Evolutionary conservation across 1,140 invertebrate species (phyloP).

Genomic region (Apocrypta bakeri): DNA sequence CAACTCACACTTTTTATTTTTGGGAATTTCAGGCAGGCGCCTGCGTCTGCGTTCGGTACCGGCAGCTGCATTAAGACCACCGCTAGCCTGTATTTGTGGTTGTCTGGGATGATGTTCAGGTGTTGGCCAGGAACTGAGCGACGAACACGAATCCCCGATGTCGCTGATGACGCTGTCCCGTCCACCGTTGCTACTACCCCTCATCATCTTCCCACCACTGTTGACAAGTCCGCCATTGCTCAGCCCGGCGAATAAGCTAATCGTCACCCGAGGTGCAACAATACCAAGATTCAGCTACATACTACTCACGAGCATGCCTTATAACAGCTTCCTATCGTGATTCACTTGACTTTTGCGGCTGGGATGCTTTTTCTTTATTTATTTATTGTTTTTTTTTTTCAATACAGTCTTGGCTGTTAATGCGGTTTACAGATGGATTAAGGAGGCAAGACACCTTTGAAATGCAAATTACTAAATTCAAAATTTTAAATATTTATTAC

Average conservation of each 20-base stretch:
- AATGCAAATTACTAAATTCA: no score
- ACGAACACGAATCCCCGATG: slow-evolving; percentile 69
- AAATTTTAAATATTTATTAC: no score
- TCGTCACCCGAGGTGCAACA: slow-evolving; percentile 49
- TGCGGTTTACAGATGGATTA: no score
- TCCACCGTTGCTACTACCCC: slow-evolving; percentile 52
- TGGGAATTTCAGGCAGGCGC: slow-evolving; percentile 90
- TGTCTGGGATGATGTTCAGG: slow-evolving; percentile 65
- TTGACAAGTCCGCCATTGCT: slow-evolving; percentile 60
- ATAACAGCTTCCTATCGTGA: neutral
- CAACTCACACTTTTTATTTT: slow-evolving; percentile 87
- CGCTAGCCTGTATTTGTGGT: neutral
- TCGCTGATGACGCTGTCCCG: slow-evolving; percentile 70
- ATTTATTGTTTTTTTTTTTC: no score
- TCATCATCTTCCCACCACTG: slow-evolving; percentile 45
- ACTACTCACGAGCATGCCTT: slow-evolving; percentile 1
- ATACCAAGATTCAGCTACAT: slow-evolving; percentile 21
- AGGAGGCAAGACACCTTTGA: no score
- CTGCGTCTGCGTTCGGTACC: slow-evolving; percentile 81
- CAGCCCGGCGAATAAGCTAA: slow-evolving; percentile 71
- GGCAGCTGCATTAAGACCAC: slow-evolving; percentile 43
- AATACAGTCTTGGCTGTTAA: no score
- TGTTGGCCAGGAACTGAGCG: slow-evolving; percentile 69
- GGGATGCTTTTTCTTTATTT: no score
- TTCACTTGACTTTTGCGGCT: no score